These are phyloP conservation scores for Haliaeetus leucogaster DNA, from an alignment of 2,113 vertebrate genomes.

Conservation along the genomic window DNA sequence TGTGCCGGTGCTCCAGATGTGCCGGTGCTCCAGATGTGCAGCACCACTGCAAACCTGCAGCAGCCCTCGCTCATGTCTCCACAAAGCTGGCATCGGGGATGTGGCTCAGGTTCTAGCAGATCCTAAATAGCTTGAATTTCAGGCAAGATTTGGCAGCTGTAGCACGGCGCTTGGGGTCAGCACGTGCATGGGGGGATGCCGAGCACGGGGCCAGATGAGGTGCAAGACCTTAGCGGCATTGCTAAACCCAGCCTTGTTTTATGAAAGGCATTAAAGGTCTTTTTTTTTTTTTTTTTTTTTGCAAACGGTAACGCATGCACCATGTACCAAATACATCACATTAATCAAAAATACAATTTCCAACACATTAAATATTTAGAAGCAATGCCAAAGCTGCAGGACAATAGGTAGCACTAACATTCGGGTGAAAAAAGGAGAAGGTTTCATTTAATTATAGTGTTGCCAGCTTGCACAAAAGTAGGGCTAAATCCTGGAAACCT, in stretches of 20 bases:
- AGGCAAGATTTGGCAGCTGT: background rate
- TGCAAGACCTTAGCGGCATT: fast-evolving
- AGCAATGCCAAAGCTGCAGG: fast-evolving
- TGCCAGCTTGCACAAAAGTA: background rate
- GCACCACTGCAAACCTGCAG: background rate
- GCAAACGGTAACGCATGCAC: fast-evolving
- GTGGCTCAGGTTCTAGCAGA: fast-evolving
- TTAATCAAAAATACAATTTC: background rate
- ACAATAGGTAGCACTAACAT: background rate
- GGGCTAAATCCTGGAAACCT: background rate
- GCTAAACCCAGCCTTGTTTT: background rate
- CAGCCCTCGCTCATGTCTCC: fast-evolving
- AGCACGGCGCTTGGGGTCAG: fast-evolving
- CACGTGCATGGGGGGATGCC: fast-evolving
- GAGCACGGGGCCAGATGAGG: fast-evolving
- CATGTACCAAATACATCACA: fast-evolving
- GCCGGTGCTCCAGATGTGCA: constrained; percentile 3
- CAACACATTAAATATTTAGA: background rate
- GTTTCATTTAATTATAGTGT: background rate
- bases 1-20: constrained; percentile 11
- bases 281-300: background rate
- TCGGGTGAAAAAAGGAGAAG: fast-evolving
- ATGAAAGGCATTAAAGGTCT: background rate
- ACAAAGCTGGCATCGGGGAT: fast-evolving
- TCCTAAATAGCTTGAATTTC: background rate